Percentiles rank a stretch among this genome's conserved stretches.
Evolutionary conservation across 2,888 invertebrate genomes (phyloP).

Genomic region (Cephus spinipes): DNA sequence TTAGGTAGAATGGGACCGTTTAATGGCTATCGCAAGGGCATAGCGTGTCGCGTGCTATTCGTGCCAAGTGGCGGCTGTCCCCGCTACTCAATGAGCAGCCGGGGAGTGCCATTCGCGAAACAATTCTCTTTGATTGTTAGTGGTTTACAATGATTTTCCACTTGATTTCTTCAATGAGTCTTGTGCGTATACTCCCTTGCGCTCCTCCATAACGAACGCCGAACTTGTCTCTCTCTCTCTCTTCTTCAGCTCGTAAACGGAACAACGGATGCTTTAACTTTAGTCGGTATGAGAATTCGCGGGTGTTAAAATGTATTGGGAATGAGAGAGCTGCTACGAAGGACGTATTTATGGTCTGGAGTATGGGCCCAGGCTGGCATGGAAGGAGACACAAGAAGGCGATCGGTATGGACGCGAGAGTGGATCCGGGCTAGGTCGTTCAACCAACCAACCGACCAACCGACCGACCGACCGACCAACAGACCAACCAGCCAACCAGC

Average conservation of each 20-base stretch:
- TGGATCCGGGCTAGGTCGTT: slow-evolving; percentile 60
- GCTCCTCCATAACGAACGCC: neutral
- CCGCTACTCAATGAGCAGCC: neutral
- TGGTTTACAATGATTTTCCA: neutral
- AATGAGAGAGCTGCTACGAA: slow-evolving; percentile 45
- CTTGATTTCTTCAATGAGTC: neutral
- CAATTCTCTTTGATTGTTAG: slow-evolving; percentile 19
- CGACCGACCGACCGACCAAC: slow-evolving; percentile 4
- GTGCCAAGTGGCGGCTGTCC: neutral
- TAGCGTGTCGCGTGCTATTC: neutral
- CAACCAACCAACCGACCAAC: slow-evolving; percentile 44
- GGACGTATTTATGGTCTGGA: slow-evolving; percentile 51
- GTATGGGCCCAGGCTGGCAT: slow-evolving; percentile 27
- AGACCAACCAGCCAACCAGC: slow-evolving; percentile 27
- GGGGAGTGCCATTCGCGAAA: slow-evolving; percentile 38
- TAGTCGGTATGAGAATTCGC: slow-evolving; percentile 4
- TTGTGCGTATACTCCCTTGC: neutral
- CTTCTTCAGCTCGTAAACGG: neutral
- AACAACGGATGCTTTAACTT: neutral
- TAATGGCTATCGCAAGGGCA: neutral
- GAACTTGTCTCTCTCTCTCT: neutral
- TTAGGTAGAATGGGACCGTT: neutral
- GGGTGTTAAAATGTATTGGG: slow-evolving; percentile 54
- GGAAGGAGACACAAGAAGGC: slow-evolving; percentile 44
- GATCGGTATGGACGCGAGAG: slow-evolving; percentile 56